Evolutionary conservation across 2,113 vertebrate genomes (phyloP).

Genomic region (Prunella fulvescens): DNA sequence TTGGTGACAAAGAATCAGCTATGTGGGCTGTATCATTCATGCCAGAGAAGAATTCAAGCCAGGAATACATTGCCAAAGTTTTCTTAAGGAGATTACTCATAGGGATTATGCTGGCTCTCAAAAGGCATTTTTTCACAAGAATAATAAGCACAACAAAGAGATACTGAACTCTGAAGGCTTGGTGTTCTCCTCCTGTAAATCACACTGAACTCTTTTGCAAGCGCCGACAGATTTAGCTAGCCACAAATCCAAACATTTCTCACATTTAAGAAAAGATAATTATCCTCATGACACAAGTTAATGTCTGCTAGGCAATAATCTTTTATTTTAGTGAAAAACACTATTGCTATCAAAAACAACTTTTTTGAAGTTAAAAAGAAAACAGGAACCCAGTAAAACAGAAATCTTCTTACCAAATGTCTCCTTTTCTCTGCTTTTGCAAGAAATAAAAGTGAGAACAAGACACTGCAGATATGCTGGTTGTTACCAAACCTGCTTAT

Average conservation of each 20-base stretch:
- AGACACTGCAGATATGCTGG: not conserved
- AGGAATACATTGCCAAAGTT: slow-evolving; percentile 30
- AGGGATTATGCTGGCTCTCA: slow-evolving; percentile 5
- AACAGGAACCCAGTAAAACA: not conserved
- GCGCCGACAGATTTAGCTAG: not conserved
- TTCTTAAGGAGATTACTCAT: slow-evolving; percentile 12
- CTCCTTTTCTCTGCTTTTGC: not conserved
- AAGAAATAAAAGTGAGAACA: not conserved
- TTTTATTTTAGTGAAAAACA: not conserved
- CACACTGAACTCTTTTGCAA: not conserved
- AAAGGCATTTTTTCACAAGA: not conserved
- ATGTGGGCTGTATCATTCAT: slow-evolving; percentile 4
- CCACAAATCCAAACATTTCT: not conserved
- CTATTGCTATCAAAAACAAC: not conserved
- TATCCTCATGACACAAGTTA: not conserved
- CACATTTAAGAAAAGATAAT: not conserved
- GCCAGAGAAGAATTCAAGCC: slow-evolving; percentile 14
- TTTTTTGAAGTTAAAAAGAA: not conserved
- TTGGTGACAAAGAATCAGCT: not conserved
- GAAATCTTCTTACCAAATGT: not conserved
- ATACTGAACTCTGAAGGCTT: not conserved
- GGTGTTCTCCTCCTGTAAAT: not conserved
- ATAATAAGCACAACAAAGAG: not conserved
- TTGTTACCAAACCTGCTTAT: not conserved
- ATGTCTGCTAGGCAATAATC: not conserved